phyloP scores from a whole-genome alignment of 2,797 vertebrate species.

The Sarcoramphus papa region DNA sequence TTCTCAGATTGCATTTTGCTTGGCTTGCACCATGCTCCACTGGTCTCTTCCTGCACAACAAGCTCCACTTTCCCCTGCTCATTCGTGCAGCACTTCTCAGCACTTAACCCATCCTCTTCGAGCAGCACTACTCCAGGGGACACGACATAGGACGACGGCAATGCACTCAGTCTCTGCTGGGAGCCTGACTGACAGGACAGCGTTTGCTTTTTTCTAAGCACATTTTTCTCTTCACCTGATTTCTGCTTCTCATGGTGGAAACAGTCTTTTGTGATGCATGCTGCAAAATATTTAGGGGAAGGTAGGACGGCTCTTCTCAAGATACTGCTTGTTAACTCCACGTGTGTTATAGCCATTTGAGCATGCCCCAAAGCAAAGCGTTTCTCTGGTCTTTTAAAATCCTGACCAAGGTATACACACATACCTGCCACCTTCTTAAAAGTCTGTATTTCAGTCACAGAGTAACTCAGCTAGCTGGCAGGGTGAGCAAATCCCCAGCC shows the following conservation, averaged over 20 bases:
- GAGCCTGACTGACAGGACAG: background rate
- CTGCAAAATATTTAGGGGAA: background rate
- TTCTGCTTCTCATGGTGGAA: background rate
- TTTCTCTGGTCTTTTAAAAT: background rate
- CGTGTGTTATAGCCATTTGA: background rate
- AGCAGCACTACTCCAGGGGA: background rate
- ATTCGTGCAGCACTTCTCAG: background rate
- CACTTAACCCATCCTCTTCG: rapidly evolving
- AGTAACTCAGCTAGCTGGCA: background rate
- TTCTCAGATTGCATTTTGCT: background rate
- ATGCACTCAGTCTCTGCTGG: background rate
- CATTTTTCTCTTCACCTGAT: background rate
- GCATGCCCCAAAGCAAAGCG: background rate
- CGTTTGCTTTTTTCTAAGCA: background rate
- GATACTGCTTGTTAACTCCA: background rate
- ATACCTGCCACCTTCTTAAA: background rate
- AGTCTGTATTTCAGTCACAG: background rate
- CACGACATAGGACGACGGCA: rapidly evolving
- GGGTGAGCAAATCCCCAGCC: background rate
- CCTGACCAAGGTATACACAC: background rate
- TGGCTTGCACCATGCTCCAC: background rate
- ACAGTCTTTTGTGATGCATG: background rate
- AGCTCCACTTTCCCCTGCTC: background rate
- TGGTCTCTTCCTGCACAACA: background rate
- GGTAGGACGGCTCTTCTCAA: background rate